Percentiles rank a stretch among this genome's conserved stretches.
phyloP scores from a whole-genome alignment of 2,113 vertebrate species.

The Protomyctophum bolini region DNA sequence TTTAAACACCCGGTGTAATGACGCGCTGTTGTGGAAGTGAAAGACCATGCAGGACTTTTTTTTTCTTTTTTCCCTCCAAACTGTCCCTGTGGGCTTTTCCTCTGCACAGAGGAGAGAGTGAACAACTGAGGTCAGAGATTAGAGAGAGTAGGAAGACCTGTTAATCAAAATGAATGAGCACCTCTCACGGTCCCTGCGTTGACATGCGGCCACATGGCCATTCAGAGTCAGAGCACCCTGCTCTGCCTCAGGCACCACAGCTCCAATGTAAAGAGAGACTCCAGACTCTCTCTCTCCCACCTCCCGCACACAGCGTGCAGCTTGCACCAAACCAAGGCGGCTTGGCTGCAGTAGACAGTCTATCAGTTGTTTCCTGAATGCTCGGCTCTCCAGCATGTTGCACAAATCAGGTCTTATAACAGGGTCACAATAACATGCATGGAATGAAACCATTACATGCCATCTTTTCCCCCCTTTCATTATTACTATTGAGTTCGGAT shows the following conservation, averaged over 20 bases:
- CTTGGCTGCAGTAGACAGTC: neutral
- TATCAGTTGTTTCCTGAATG: constrained; percentile 21
- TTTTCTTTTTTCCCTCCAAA: neutral
- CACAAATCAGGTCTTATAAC: neutral
- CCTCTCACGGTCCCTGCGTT: constrained; percentile 47
- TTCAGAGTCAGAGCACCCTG: neutral
- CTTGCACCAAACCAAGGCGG: neutral
- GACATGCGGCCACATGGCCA: constrained; percentile 33
- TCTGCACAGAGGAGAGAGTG: constrained; percentile 32
- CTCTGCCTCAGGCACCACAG: neutral
- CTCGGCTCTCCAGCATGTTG: neutral
- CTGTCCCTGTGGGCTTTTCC: constrained; percentile 57
- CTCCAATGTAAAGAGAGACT: constrained; percentile 39
- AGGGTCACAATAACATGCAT: neutral
- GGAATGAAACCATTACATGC: constrained; percentile 7
- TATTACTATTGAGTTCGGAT: neutral
- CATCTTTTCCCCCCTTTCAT: neutral
- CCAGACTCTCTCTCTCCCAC: constrained; percentile 29
- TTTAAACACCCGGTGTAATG: constrained; percentile 79
- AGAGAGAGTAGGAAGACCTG: constrained; percentile 54
- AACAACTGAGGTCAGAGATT: constrained; percentile 49
- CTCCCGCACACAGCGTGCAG: neutral
- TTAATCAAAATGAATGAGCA: constrained; percentile 72
- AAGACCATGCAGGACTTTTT: constrained; percentile 72
- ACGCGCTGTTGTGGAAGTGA: constrained; percentile 75